Base-by-base conservation (phyloP, 1,140 invertebrate genomes). In the Pseudomyrmex flavicornis region DNA sequence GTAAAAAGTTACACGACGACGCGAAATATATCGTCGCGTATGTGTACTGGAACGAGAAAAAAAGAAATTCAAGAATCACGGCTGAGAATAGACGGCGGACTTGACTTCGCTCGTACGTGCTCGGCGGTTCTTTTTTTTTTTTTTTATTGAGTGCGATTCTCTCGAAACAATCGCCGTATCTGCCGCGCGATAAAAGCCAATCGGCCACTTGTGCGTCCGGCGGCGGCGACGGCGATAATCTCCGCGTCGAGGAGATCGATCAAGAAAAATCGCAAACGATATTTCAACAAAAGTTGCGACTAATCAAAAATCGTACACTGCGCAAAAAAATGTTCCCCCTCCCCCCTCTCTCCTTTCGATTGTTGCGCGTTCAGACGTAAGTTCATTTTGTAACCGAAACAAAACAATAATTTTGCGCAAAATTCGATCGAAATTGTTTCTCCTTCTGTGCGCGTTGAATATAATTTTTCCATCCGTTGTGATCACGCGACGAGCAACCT, bases 91-190 rank as follows among this genome's bases (percentile, higher is more conserved):
- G 13, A 56, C 35, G 4, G n/a, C 5, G 35, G 5, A 35, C 54
- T 72, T 50, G 35, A 59, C 22, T 70, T 72, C n/a, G 52, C 50
- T 54, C 52, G 66, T 69, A 48, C 54, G 66, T 80, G 76, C 76
- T 59, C 54, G 44, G 48, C 4, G n/a, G 5, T n/a, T 70, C 52
- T 70, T 26, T 22, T 22, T 26, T 26, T 26, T 26, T 2, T 26
- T 26, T 26, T 26, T 26, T 26, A 72, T 59, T 80, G 46, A 72
- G n/a, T 35, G 15, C 46, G 54, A 48, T 70, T 80, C 52, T 72
- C 8, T 48, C 35, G 76, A 70, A 61, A 61, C 76, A 80, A 80
- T 79, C 65, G 35, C 17, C 50, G 22, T 69, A 70, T 80, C 66
- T 59, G 17, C 0, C 20, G 54, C 26, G 52, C 65, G 65, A 80